Evolutionary conservation across 35 echinoderm and acorn worm genomes (phyloP), one percentile per base, ranked within the genome.

Genomic region (Apostichopus japonicus): DNA sequence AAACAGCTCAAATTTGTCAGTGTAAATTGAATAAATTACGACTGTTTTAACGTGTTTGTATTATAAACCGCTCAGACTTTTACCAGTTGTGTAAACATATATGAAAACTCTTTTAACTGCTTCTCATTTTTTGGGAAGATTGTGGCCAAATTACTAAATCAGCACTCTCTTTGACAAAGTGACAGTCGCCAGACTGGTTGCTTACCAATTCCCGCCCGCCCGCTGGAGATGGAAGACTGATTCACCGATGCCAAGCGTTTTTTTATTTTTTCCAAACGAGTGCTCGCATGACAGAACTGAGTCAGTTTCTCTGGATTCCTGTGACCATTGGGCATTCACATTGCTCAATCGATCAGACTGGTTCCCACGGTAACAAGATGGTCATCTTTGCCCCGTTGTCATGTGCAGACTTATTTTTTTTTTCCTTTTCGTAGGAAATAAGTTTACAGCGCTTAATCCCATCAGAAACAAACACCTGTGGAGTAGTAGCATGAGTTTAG

Each of bases 321-420:
- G 86, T 72, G 86, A 89, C 59, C 59, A 73, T 89, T 73, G 86
- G 86, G 61, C 86, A 89, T 67, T 89, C 86, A 89, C 44, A 89
- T 89, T 89, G 86, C 23, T 89, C 86, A 73, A 89, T 89, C 86
- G 67, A 89, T 89, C 86, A 89, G 86, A 67, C 61, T 54, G 44
- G 86, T 89, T 89, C 14, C 56, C 86, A 72, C 63, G 86, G 62
- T 16, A 54, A 72, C 86, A 67, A 89, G 67, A 72, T 73, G 86
- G 86, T 89, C 86, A 89, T 73, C 86, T 89, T 44, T 61, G 57
- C 57, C 8, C 79, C 24, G 23, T 65, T 72, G 86, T 33, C 86
- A 44, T 56, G 79, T 82, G 79, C 54, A 23, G 79, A 52, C 15
- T 82, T 54, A 44, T 44, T 44, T 58, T 33, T 84, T 4, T 84